Evolutionary conservation across 2,113 vertebrate species (phyloP).

Genomic region (Tachuris rubrigastra): DNA sequence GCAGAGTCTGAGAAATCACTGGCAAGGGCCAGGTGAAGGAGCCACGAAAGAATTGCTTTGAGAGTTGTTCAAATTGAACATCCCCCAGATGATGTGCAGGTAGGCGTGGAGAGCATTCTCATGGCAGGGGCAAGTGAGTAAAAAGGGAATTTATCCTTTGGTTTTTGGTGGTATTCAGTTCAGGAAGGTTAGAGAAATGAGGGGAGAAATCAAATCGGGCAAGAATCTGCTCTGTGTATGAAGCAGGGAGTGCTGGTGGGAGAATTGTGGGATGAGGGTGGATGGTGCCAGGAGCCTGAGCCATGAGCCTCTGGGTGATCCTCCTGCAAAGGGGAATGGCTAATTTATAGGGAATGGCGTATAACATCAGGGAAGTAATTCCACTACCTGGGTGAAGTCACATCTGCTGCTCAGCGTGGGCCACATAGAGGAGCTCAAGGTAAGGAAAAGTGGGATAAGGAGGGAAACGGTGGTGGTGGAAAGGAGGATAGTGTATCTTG

Average conservation of each 20-base stretch:
- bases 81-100: neutral
- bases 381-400: neutral
- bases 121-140: neutral
- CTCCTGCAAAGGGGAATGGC: neutral
- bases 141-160: neutral
- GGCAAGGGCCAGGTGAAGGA: neutral
- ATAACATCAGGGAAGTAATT: neutral
- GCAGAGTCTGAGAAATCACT: neutral
- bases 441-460: neutral
- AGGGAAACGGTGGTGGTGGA: neutral
- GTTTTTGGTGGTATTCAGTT: neutral
- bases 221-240: neutral
- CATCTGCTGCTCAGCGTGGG: neutral
- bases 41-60: neutral
- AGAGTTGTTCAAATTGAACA: neutral
- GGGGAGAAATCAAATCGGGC: neutral
- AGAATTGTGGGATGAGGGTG: fast-evolving
- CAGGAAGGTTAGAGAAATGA: neutral
- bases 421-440: fast-evolving
- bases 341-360: neutral
- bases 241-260: neutral
- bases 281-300: neutral
- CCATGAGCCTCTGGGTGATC: neutral
- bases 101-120: neutral
- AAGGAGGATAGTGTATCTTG: neutral